Base-by-base conservation (phyloP, 2,113 vertebrate species). In the Dicerorhinus sumatrensis region DNA sequence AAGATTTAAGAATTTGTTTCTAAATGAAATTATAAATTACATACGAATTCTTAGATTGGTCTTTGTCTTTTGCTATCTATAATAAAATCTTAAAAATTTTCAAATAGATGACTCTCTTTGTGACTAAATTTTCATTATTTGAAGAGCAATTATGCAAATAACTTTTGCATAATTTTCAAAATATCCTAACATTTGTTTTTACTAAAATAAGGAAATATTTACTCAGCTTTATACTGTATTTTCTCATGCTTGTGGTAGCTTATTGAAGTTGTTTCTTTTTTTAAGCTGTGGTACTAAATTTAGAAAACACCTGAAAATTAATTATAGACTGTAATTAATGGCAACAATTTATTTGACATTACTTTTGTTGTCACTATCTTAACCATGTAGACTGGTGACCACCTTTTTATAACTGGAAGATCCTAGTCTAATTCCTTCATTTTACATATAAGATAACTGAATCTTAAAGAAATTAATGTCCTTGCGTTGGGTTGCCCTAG, bases 1-100 rank as follows among this genome's bases (percentile, higher is more conserved):
- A 93, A 14, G n/a, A 87, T 83, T 81, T 91, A 79, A 97, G n/a
- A 93, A 75, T 93, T 93, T 94, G 29, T 95, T 91, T 82, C 33
- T 89, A 91, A 93, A 48, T 93, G 46, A 89, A 86, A 5, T n/a
- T 89, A 54, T 70, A 91, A 88, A 65, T 93, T 93, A 63, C 6
- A 39, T 94, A 62, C 7, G 69, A 9, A 86, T 86, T 93, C 36
- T 94, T 80, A 83, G 62, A 58, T 96, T 86, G n/a, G 6, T 92
- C 13, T 88, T 96, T 87, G 8, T 87, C 18, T 79, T 95, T 96
- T 95, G 36, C 31, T 73, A 39, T 60, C 42, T 91, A 63, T 21
- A 92, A 42, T 75, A 94, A 95, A 85, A 56, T 25, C 36, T 76
- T 70, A 81, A 73, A 27, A 16, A 4, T 42, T 89, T 63, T 77